Conservation (phyloP, 23 tunicate genomes). For the Clavelina lepadiformis region DNA sequence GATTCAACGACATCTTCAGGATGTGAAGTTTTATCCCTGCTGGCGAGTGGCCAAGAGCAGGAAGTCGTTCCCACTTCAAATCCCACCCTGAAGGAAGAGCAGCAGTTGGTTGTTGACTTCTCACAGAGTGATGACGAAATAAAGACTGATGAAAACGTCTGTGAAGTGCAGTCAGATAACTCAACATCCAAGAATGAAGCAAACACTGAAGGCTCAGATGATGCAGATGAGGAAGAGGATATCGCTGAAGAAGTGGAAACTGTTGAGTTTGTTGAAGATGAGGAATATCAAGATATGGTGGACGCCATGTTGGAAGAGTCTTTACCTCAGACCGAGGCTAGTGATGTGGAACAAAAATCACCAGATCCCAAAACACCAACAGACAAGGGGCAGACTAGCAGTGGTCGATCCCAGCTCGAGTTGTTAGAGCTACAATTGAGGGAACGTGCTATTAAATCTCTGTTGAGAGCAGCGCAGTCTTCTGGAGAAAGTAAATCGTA, state of each 20-base stretch:
- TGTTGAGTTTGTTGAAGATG: conserved; percentile 44
- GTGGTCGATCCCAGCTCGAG: conserved; percentile 42
- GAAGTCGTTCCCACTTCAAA: not conserved
- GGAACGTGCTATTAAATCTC: conserved; percentile 76
- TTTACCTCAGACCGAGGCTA: conserved; percentile 4
- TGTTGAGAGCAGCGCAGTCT: conserved; percentile 59
- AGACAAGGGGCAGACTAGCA: not conserved
- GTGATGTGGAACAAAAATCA: not conserved
- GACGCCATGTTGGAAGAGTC: conserved; percentile 59
- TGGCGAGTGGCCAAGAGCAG: conserved; percentile 23
- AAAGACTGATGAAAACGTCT: not conserved
- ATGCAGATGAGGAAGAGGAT: not conserved
- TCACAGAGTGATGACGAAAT: not conserved
- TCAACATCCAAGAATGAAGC: no score
- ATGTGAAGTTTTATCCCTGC: conserved; percentile 47
- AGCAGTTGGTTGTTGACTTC: not conserved
- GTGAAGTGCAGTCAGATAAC: no score
- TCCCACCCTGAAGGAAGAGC: not conserved
- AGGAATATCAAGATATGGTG: conserved; percentile 41
- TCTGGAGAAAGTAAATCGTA: no score
- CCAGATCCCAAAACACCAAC: not conserved
- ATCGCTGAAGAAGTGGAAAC: conserved; percentile 53
- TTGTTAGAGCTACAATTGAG: conserved; percentile 67
- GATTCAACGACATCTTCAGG: conserved; percentile 81
- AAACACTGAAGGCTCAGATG: not conserved